Evolutionary conservation across 2,888 invertebrate species (phyloP).

Genomic region (Lymantria dispar): DNA sequence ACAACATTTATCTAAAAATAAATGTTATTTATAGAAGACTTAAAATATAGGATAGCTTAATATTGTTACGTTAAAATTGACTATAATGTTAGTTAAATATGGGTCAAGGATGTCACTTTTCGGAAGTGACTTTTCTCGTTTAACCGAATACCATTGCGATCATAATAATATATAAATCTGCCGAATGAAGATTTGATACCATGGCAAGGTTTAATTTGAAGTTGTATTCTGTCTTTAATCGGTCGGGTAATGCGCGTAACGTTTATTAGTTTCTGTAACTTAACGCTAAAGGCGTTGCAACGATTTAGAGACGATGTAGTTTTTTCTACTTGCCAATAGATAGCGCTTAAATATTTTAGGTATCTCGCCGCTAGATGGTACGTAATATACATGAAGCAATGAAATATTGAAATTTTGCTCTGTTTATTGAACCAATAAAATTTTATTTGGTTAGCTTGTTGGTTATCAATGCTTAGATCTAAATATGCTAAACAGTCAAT

Average conservation of each 20-base stretch:
- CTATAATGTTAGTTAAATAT: constrained; percentile 35
- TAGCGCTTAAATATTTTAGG: constrained; percentile 5
- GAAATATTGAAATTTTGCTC: no score
- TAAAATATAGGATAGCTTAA: constrained; percentile 16
- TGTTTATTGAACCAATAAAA: neutral
- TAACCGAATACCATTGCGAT: constrained; percentile 53
- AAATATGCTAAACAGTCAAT: constrained; percentile 8
- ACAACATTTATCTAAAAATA: constrained; percentile 29
- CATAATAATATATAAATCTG: constrained; percentile 37
- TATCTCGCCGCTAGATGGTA: constrained; percentile 1
- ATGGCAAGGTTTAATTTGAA: neutral
- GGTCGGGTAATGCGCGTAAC: constrained; percentile 49
- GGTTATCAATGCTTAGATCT: constrained; percentile 11
- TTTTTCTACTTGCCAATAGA: constrained; percentile 13
- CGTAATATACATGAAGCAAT: neutral
- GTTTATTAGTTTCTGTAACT: constrained; percentile 8
- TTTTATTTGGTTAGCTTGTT: neutral
- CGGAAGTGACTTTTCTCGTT: constrained; percentile 43
- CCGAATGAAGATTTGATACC: constrained; percentile 19
- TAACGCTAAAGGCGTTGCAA: constrained; percentile 18
- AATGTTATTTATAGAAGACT: constrained; percentile 13
- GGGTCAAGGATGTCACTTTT: constrained; percentile 61
- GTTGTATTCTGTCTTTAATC: constrained; percentile 27
- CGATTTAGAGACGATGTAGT: neutral
- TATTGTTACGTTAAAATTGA: constrained; percentile 29